Conservation (phyloP, 2,888 invertebrate species). For the Dynastes maya region DNA sequence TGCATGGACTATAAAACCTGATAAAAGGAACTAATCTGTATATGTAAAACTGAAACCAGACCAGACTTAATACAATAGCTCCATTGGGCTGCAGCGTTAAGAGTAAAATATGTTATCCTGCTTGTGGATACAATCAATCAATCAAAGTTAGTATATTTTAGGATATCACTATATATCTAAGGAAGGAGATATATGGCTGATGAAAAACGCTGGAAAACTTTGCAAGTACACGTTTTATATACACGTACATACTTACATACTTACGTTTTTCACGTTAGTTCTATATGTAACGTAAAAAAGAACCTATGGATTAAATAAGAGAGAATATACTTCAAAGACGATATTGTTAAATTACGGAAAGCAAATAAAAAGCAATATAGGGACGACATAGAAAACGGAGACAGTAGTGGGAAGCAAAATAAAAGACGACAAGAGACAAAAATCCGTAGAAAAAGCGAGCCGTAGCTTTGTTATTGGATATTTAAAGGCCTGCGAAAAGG, state of each 20-base stretch:
- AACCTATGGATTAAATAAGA: slow-evolving; percentile 55
- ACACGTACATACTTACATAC: neutral
- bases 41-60: too few species aligned
- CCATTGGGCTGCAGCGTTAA: too few species aligned
- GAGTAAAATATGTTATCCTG: too few species aligned
- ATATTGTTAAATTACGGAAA: slow-evolving; percentile 62
- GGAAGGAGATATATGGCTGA: neutral
- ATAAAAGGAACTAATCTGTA: too few species aligned
- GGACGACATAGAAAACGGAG: slow-evolving; percentile 49
- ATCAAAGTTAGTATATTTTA: too few species aligned
- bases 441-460: slow-evolving; percentile 58
- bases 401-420: slow-evolving; percentile 60
- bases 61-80: too few species aligned
- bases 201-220: too few species aligned
- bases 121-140: too few species aligned
- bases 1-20: too few species aligned
- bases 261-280: neutral
- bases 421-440: slow-evolving; percentile 57
- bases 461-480: slow-evolving; percentile 61
- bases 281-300: neutral
- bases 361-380: slow-evolving; percentile 63
- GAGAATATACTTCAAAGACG: slow-evolving; percentile 59
- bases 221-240: too few species aligned
- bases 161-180: neutral
- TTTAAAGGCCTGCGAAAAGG: slow-evolving; percentile 2